Conservation (phyloP, 2,113 vertebrate species). For the Apteryx owenii region DNA sequence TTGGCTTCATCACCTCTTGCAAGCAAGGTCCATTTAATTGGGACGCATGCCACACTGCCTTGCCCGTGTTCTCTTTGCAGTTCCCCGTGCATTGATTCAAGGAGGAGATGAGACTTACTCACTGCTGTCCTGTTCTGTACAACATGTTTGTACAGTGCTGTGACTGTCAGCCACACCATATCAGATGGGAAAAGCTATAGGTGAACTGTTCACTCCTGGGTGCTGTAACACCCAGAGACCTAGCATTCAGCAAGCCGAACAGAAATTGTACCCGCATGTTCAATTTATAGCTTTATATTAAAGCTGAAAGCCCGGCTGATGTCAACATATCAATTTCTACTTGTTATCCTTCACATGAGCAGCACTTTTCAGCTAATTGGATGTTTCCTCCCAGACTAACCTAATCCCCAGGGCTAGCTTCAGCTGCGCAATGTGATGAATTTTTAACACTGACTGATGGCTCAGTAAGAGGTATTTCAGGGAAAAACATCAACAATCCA, state of each 20-base stretch:
- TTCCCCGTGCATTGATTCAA: background rate
- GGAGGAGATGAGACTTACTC: background rate
- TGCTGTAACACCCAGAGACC: background rate
- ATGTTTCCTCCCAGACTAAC: constrained; percentile 61
- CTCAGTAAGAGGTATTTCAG: constrained; percentile 39
- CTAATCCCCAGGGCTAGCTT: constrained; percentile 49
- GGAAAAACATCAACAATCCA: constrained; percentile 48
- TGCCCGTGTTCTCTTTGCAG: background rate
- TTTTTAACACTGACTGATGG: constrained; percentile 63
- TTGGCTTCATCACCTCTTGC: background rate
- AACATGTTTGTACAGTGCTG: background rate
- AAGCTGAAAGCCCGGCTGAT: constrained; percentile 37
- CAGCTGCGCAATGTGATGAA: constrained; percentile 51
- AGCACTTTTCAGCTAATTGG: constrained; percentile 51
- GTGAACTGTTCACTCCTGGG: background rate
- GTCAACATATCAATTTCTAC: constrained; percentile 59
- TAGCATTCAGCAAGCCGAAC: background rate
- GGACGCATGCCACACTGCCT: background rate
- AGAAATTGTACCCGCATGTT: constrained; percentile 3
- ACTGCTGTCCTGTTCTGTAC: background rate
- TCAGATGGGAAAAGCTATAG: background rate
- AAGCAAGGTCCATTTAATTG: background rate
- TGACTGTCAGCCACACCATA: background rate
- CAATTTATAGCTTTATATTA: constrained; percentile 38
- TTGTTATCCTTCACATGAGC: constrained; percentile 23